phyloP scores from a whole-genome alignment of 2,888 invertebrate species.

The Chaitophorus viminalis region DNA sequence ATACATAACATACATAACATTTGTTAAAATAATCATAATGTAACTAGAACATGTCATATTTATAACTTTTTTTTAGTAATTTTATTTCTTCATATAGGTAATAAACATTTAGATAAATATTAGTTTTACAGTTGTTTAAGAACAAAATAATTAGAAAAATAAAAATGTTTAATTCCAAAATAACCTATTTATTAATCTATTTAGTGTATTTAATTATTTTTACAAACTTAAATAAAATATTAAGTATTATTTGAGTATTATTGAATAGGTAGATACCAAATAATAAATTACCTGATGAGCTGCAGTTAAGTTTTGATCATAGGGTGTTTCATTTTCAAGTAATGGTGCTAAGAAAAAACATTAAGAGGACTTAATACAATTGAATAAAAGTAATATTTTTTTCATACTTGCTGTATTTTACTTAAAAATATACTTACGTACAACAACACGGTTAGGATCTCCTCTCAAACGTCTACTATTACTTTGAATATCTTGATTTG shows the following conservation, averaged over 20 bases:
- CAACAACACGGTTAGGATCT: not conserved
- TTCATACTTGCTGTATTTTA: not conserved
- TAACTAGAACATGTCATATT: not conserved
- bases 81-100: too few relatives aligned
- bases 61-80: too few relatives aligned
- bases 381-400: not conserved
- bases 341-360: not conserved
- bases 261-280: not conserved
- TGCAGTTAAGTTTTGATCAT: constrained; percentile 44
- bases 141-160: too few relatives aligned
- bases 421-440: constrained; percentile 17
- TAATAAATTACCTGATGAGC: constrained; percentile 36
- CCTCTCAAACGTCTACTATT: not conserved
- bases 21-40: too few relatives aligned
- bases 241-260: not conserved
- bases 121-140: too few relatives aligned
- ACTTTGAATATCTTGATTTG: too few relatives aligned
- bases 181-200: too few relatives aligned
- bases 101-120: too few relatives aligned
- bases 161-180: too few relatives aligned
- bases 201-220: too few relatives aligned
- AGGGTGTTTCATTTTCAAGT: not conserved
- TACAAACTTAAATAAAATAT: too few relatives aligned
- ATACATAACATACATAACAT: too few relatives aligned
- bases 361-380: not conserved